Percentiles rank a stretch among this genome's conserved stretches.
Conservation (phyloP, 2,797 vertebrate genomes). For the Glossophaga mutica region DNA sequence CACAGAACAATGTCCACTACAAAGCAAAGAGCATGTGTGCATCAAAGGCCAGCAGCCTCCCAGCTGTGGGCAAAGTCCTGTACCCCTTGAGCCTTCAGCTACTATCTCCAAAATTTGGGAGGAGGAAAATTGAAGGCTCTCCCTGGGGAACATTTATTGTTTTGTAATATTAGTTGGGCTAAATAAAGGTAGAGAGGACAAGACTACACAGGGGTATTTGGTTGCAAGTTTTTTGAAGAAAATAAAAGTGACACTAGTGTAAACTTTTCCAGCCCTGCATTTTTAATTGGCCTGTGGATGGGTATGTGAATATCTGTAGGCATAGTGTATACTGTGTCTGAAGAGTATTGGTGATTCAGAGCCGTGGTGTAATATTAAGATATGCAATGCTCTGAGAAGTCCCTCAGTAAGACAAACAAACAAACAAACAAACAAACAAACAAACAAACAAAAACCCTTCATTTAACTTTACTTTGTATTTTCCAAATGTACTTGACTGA, state of each 20-base stretch:
- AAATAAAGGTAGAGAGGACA: background rate
- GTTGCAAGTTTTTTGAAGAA: background rate
- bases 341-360: background rate
- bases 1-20: background rate
- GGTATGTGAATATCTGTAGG: too few species aligned
- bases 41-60: background rate
- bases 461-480: background rate
- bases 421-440: background rate
- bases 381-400: background rate
- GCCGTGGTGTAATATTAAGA: background rate
- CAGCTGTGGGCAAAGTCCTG: background rate
- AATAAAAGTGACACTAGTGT: background rate
- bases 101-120: background rate
- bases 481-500: background rate
- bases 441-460: too few species aligned
- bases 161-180: background rate
- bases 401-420: background rate
- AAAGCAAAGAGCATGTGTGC: conserved; percentile 20
- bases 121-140: background rate
- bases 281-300: background rate
- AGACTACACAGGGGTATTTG: background rate
- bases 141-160: background rate
- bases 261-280: background rate
- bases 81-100: background rate
- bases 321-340: background rate